phyloP scores from a whole-genome alignment of 2,113 vertebrate species.

The Loxodonta africana region DNA sequence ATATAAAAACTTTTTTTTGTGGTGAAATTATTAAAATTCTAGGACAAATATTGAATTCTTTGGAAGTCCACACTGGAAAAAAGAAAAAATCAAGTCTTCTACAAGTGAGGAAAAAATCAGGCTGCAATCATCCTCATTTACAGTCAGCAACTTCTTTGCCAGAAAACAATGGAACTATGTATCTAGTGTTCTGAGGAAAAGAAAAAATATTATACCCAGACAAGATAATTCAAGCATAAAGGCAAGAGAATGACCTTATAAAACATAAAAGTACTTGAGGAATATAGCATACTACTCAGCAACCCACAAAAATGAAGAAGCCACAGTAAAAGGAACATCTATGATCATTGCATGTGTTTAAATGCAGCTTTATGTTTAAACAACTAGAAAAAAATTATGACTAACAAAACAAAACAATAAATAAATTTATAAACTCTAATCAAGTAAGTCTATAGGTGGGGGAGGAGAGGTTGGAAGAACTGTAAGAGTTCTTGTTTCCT shows the following conservation, averaged over 20 bases:
- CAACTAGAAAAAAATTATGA: constrained; percentile 7
- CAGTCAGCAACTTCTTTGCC: not conserved
- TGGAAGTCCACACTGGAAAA: not conserved
- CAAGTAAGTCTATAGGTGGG: not conserved
- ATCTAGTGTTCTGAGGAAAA: not conserved
- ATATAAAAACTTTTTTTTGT: not conserved
- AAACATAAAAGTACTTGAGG: not conserved
- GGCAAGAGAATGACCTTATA: not conserved
- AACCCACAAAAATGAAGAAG: not conserved
- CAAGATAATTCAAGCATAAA: constrained; percentile 11
- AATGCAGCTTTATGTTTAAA: not conserved
- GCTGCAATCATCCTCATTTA: not conserved
- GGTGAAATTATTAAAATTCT: not conserved
- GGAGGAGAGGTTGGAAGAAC: not conserved
- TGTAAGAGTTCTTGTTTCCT: not conserved
- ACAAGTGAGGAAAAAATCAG: not conserved
- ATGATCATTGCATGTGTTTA: not conserved
- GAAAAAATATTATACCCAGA: not conserved
- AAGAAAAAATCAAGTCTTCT: not conserved
- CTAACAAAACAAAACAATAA: not conserved
- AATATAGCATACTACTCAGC: not conserved
- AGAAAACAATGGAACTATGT: not conserved
- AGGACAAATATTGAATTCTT: not conserved
- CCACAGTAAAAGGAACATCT: not conserved
- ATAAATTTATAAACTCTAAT: not conserved